Evolutionary conservation across 1,140 invertebrate genomes (phyloP).

Genomic region (Sminthurides bifidus): DNA sequence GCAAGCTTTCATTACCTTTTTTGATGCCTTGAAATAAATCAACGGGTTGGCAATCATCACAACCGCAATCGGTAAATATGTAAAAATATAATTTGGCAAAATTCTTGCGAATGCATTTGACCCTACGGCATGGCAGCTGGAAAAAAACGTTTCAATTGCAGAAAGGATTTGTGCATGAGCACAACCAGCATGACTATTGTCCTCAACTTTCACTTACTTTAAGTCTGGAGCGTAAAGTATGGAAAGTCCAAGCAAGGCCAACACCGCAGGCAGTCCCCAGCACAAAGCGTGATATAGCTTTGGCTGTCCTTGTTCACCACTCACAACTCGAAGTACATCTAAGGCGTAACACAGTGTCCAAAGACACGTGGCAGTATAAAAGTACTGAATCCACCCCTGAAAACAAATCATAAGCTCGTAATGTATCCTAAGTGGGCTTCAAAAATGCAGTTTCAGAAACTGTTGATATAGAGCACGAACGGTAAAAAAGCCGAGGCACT

Average conservation of each 20-base stretch:
- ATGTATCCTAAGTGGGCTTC: no score
- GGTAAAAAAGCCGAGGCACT: conserved; percentile 33
- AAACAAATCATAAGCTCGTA: conserved; percentile 30
- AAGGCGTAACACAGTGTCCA: conserved; percentile 73
- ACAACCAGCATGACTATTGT: neutral
- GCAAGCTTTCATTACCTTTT: conserved; percentile 42
- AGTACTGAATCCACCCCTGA: conserved; percentile 71
- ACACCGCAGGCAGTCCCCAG: conserved; percentile 56
- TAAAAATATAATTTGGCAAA: conserved; percentile 63
- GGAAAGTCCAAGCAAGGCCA: conserved; percentile 53
- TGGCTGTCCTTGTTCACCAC: conserved; percentile 45
- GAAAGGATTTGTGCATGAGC: neutral
- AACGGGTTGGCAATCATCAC: conserved; percentile 66
- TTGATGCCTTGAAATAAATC: conserved; percentile 52
- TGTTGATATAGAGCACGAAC: conserved; percentile 1
- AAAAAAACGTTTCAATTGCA: conserved; percentile 34
- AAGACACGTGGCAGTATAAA: conserved; percentile 68
- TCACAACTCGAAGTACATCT: conserved; percentile 56
- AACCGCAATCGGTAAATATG: conserved; percentile 55
- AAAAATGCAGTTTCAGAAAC: neutral
- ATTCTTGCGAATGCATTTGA: conserved; percentile 51
- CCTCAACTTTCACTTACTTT: conserved; percentile 44
- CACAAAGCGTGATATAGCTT: conserved; percentile 52
- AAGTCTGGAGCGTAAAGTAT: conserved; percentile 63
- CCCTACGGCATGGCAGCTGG: conserved; percentile 56